Conservation (phyloP, 2,113 vertebrate genomes). For the Daphoenositta chrysoptera region DNA sequence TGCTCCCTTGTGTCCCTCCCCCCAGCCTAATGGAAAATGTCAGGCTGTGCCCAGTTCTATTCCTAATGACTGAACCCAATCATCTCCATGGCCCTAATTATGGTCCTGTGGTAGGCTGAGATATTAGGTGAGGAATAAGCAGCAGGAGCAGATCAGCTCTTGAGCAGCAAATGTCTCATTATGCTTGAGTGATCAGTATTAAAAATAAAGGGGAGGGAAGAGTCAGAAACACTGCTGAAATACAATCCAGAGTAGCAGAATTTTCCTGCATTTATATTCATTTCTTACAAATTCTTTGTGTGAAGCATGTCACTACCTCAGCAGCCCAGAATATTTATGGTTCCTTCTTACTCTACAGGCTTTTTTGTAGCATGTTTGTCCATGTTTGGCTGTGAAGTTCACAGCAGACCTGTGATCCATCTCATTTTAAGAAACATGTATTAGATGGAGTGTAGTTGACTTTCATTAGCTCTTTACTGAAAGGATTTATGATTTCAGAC, state of each 20-base stretch:
- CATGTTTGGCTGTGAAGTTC: not conserved
- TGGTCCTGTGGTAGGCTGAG: not conserved
- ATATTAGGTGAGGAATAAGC: not conserved
- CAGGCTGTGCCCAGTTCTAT: not conserved
- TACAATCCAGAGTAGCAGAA: not conserved
- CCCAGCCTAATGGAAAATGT: not conserved
- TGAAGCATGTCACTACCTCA: not conserved
- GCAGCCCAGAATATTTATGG: not conserved
- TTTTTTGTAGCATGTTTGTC: not conserved
- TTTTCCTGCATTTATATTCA: not conserved
- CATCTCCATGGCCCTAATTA: not conserved
- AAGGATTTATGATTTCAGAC: not conserved
- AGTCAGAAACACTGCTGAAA: not conserved
- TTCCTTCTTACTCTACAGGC: not conserved
- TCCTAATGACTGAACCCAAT: not conserved
- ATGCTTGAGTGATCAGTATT: not conserved
- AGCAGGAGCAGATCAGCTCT: not conserved
- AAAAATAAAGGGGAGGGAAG: not conserved
- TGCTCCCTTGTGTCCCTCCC: rapidly evolving
- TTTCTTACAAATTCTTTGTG: not conserved
- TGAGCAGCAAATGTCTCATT: not conserved
- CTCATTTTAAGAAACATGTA: not conserved
- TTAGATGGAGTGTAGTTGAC: not conserved
- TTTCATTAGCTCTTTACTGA: not conserved
- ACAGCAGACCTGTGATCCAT: not conserved